phyloP scores from a whole-genome alignment of 2,113 vertebrate genomes.

The Campylomormyrus numenius region DNA sequence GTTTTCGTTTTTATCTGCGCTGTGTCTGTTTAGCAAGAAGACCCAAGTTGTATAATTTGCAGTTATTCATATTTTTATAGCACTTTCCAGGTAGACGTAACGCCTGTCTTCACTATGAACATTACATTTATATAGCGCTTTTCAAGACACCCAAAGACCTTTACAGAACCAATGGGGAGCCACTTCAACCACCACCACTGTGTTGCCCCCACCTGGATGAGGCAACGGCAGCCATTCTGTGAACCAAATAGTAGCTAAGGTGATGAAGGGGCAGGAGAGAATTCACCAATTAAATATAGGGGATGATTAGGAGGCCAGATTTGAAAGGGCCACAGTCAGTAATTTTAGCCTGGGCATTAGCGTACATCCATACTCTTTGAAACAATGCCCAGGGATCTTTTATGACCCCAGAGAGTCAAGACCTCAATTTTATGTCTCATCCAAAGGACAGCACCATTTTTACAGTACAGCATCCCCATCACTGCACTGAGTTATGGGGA shows the following conservation, averaged over 20 bases:
- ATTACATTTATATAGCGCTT: not conserved
- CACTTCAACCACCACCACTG: not conserved
- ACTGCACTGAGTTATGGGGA: not conserved
- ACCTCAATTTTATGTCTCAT: not conserved
- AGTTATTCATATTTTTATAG: not conserved
- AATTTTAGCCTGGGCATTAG: not conserved
- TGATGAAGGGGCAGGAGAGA: not conserved
- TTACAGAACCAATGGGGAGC: not conserved
- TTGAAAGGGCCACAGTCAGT: not conserved
- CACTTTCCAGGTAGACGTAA: not conserved
- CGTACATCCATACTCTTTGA: not conserved
- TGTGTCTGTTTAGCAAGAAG: not conserved
- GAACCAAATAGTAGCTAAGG: not conserved
- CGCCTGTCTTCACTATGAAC: not conserved
- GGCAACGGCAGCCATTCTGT: not conserved
- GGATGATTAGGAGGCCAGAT: not conserved
- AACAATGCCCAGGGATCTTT: not conserved
- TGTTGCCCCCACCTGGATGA: not conserved
- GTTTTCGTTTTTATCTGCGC: conserved; percentile 10
- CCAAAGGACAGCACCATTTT: not conserved
- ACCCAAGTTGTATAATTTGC: not conserved
- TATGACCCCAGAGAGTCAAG: not conserved
- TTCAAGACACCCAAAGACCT: not conserved
- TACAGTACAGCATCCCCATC: not conserved
- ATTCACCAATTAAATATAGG: not conserved